Evolutionary conservation across 2,888 invertebrate species (phyloP), one percentile per base, ranked within the genome.

Genomic region (Proisotoma minuta): DNA sequence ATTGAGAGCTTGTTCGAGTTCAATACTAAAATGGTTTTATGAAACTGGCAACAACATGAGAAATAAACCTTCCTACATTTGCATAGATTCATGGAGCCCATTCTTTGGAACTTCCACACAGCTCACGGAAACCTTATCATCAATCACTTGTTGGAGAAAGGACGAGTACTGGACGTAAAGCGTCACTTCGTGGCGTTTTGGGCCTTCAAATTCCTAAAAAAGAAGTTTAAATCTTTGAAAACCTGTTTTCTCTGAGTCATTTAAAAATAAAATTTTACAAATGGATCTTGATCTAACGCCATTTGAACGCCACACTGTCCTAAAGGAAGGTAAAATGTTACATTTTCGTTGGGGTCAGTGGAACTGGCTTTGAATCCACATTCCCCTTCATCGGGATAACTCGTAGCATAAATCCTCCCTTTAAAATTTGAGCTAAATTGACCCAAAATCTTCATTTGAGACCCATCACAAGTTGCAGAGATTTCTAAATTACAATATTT

Each of bases 111-210:
- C 50, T 56, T 71, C 65, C 2, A 66, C 62, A 57, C 73, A 73
- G 23, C 63, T 68, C 43, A 73, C 67, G 29, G 70, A 63, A 39
- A 73, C 60, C 62, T 73, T 72, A 28, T 73, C 73, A 62, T 73
- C 73, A 51, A 72, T 62, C 3, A 67, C 60, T 65, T 73, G 73
- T 50, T 73, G 73, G n/a, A 73, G 51, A 54, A 63, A 73, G 3
- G 73, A 63, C 3, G 73, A 73, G 57, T 73, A 73, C 51, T 73
- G 73, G 58, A 73, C 70, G 57, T 73, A 73, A 22, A 72, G 34
- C 2, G 66, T 68, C 1, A 72, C 70, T 48, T 72, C 71, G 53
- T 72, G 71, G 4, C 63, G 50, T 27, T 70, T 54, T 58, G 69
- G 68, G 24, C 63, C 63, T 28, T 71, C 73, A 53, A 71, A 34